Percentiles rank a stretch among this genome's conserved stretches.
Conservation (phyloP, 2,888 invertebrate genomes). For the Agonopterix alstromeriana region DNA sequence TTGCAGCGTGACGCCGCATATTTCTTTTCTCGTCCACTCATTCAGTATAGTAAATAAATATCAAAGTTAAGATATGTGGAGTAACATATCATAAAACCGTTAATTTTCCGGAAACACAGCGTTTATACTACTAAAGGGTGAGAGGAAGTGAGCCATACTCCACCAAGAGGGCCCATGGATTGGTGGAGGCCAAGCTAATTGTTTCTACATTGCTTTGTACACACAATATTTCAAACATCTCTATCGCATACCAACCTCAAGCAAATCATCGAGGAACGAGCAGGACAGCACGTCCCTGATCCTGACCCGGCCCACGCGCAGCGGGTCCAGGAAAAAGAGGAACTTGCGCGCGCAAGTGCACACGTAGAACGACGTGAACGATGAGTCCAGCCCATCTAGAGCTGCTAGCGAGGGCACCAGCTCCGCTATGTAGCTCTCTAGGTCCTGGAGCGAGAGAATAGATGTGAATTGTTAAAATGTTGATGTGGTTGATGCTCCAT, state of each 20-base stretch:
- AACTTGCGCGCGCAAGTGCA: conserved; percentile 97
- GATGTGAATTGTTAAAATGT: too few species aligned
- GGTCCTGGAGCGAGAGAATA: conserved; percentile 78
- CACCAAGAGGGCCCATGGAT: neutral
- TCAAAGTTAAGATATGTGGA: too few species aligned
- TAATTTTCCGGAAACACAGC: too few species aligned
- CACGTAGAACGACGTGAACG: conserved; percentile 96
- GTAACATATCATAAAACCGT: too few species aligned
- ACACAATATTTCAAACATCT: neutral
- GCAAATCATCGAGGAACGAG: conserved; percentile 93
- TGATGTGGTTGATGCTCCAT: too few species aligned
- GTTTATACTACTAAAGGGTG: too few species aligned
- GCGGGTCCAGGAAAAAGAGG: conserved; percentile 95
- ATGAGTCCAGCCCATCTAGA: conserved; percentile 91
- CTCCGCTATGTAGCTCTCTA: conserved; percentile 96
- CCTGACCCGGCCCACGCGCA: conserved; percentile 90
- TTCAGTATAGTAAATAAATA: too few species aligned
- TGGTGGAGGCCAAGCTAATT: too few species aligned
- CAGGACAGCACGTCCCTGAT: conserved; percentile 95
- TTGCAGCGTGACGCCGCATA: too few species aligned
- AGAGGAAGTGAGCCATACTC: too few species aligned
- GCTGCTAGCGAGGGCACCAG: conserved; percentile 94
- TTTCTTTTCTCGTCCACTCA: too few species aligned
- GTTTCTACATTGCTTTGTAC: too few species aligned
- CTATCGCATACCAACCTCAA: conserved; percentile 79